Evolutionary conservation across 2,888 invertebrate species (phyloP), one percentile per base, ranked within the genome.

Genomic region (Aphodius sticticus): DNA sequence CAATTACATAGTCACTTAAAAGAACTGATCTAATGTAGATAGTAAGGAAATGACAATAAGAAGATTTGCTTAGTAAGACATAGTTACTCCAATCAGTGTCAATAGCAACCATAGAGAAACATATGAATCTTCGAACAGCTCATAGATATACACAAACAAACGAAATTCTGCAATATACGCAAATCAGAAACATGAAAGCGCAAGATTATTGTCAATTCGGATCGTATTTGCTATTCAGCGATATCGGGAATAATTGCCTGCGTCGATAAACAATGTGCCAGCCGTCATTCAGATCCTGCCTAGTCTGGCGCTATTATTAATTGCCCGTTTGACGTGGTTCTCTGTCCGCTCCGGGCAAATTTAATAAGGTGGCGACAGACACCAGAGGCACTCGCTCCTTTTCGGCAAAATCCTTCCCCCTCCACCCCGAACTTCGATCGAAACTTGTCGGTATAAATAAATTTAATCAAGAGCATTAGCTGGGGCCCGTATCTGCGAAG

Each of bases 401-500:
- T 53, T 12, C 53, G 9, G 9, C 53, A 53, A 53, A 53, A 53
- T 9, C 53, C 53, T 12, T 53, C 9, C 53, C 53, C 53, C 53
- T 53, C 53, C 53, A 12, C 7, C 7, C 53, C 9, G 53, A 9
- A 53, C 12, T 9, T 53, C n/a, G 6, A 77, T 69, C 69, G 69
- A 69, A 69, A 77, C 69, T 69, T 37, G 15, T 70, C 76, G 72
- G 38, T 72, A 26, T 77, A 77, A 77, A 77, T 77, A 77, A 77
- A 77, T 77, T 77, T 77, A 77, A 77, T 77, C 72, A 77, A 77
- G 77, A 69, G 77, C 72, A 77, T 77, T 77, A 77, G 69, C 71
- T 26, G 71, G 71, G 69, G 38, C 35, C 53, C 12, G 53, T 1
- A 53, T 5, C 16, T 16, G 77, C 16, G 15, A 70, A 77, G 77